phyloP scores from a whole-genome alignment of 2,797 vertebrate genomes.

The Falco rusticolus region DNA sequence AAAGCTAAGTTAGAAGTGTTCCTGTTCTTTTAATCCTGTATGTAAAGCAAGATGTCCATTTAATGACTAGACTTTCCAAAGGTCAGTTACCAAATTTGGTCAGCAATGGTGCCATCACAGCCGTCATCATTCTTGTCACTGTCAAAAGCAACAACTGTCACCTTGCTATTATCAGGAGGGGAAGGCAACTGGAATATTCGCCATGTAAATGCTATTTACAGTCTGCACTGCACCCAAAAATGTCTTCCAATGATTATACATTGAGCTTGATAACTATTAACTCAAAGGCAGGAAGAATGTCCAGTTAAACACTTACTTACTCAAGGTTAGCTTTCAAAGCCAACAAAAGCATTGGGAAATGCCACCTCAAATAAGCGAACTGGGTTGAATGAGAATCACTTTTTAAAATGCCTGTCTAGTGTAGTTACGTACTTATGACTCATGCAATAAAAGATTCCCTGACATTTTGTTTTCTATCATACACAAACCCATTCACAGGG shows the following conservation, averaged over 20 bases:
- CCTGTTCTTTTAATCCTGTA: constrained; percentile 37
- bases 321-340: constrained; percentile 57
- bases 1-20: not conserved
- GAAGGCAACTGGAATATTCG: constrained; percentile 81
- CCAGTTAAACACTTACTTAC: constrained; percentile 55
- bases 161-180: constrained; percentile 88
- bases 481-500: not conserved
- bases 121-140: constrained; percentile 82
- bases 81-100: constrained; percentile 93
- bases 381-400: constrained; percentile 3
- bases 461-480: not conserved
- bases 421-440: not conserved
- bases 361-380: constrained; percentile 35
- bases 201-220: constrained; percentile 79
- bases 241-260: constrained; percentile 66
- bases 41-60: constrained; percentile 69
- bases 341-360: constrained; percentile 47
- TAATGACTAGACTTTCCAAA: constrained; percentile 77
- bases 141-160: constrained; percentile 90
- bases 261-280: constrained; percentile 67
- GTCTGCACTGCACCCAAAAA: constrained; percentile 70
- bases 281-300: constrained; percentile 46
- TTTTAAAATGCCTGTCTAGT: not conserved
- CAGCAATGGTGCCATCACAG: constrained; percentile 82
- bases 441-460: not conserved